Percentiles rank a stretch among this genome's conserved stretches.
phyloP scores from a whole-genome alignment of 1,140 invertebrate genomes.

The Tetramorium parvispinum region DNA sequence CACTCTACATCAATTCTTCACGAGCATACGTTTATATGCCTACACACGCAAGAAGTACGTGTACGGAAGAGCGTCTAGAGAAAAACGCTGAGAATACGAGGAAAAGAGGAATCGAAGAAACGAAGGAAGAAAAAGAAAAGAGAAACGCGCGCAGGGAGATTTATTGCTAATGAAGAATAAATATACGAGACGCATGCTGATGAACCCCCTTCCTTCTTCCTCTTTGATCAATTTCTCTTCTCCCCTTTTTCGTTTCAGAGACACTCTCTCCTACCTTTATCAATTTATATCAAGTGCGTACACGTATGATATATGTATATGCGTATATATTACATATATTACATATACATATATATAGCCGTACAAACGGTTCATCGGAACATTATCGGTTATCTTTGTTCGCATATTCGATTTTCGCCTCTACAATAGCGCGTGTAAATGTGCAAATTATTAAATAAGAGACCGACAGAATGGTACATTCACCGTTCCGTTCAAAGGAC shows the following conservation, averaged over 20 bases:
- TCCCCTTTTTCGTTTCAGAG: conserved; percentile 40
- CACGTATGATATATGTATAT: neutral
- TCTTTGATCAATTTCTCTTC: conserved; percentile 62
- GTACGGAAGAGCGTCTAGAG: conserved; percentile 23
- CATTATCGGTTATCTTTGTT: conserved; percentile 17
- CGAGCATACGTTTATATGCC: conserved; percentile 53
- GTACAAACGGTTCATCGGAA: conserved; percentile 20
- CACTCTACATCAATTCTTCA: conserved; percentile 74
- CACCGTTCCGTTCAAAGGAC: conserved; percentile 77
- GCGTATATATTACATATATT: neutral
- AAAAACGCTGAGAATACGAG: neutral
- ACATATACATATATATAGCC: conserved; percentile 54
- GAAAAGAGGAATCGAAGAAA: conserved; percentile 8
- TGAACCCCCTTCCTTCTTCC: conserved; percentile 49
- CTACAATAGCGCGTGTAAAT: conserved; percentile 82
- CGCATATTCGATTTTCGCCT: conserved; percentile 70
- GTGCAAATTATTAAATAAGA: conserved; percentile 82
- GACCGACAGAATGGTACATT: conserved; percentile 85
- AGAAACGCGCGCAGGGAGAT: conserved; percentile 48
- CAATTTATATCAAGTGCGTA: conserved; percentile 1
- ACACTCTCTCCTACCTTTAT: neutral
- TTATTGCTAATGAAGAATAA: conserved; percentile 73
- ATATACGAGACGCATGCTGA: conserved; percentile 77
- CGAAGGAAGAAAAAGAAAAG: conserved; percentile 12
- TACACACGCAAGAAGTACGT: conserved; percentile 51